Base-by-base conservation (phyloP, 2,888 invertebrate genomes). In the Trichogramma evanescens region DNA sequence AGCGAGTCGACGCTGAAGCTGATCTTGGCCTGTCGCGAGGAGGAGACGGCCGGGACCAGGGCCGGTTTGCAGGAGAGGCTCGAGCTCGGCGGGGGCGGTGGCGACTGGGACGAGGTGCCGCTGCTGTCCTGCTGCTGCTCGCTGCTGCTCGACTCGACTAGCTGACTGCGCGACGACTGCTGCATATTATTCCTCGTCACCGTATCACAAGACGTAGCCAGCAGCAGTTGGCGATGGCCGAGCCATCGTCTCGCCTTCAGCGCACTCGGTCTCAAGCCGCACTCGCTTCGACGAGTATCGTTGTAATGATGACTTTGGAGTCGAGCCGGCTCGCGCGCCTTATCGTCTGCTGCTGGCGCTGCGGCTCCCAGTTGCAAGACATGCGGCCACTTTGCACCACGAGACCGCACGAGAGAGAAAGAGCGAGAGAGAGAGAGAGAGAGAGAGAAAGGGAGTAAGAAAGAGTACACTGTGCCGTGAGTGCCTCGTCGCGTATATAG, bases 1-100 rank as follows among this genome's bases (percentile, higher is more conserved):
- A 88, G 72, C 0, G 88, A 83, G 76, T 88, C 88, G 53, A 88
- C 88, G 78, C 88, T 88, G 76, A 88, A 88, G 63, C 87, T 87
- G 72, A 88, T 88, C 69, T 87, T 86, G 68, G 86, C 76, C 62
- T 74, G 74, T 40, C 72, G 71, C 26, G 26, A 26, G 26, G 26
- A 26, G 26, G 26, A 26, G 26, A 26, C 26, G 26, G 26, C 26
- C 26, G 26, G 26, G 26, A 26, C 26, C 26, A 26, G 26, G 6
- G 74, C 69, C 13, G 77, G 75, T 61, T 77, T 77, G 26, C 26
- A 26, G 26, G 26, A 26, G 50, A 76, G 64, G 58, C 73, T 74
- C 48, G 77, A 73, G 46, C 75, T 72, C 10, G 76, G 74, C 52
- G 76, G 74, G 46, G 75, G 73, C 48, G 74, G 71, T 26, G 26